Conservation (phyloP, 2,888 invertebrate species). For the Drosophila parthenogenetica region DNA sequence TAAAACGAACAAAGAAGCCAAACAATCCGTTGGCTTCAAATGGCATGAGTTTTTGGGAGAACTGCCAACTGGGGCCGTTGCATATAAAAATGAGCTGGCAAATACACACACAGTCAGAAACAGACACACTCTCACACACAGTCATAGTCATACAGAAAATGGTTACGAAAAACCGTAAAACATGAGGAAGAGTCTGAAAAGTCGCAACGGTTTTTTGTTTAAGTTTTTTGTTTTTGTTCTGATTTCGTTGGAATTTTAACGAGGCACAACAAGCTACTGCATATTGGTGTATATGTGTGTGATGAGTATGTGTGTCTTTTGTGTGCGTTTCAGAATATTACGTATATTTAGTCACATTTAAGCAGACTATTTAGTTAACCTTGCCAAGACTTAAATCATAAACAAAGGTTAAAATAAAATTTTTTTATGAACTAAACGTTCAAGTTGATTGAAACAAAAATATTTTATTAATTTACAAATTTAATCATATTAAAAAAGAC, state of each 20-base stretch:
- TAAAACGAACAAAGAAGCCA: constrained; percentile 66
- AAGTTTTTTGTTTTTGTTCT: constrained; percentile 57
- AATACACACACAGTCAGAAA: constrained; percentile 17
- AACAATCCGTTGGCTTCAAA: constrained; percentile 20
- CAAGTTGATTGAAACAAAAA: too few species aligned
- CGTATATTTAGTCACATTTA: constrained; percentile 5
- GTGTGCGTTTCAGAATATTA: constrained; percentile 5
- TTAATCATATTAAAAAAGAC: too few species aligned
- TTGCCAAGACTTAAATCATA: constrained; percentile 10
- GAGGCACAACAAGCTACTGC: constrained; percentile 55
- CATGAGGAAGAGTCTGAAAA: constrained; percentile 71
- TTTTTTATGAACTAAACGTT: too few species aligned
- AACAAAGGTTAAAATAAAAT: not conserved
- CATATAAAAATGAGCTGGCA: constrained; percentile 55
- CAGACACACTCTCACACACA: constrained; percentile 17
- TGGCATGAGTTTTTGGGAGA: constrained; percentile 21
- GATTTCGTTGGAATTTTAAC: constrained; percentile 78
- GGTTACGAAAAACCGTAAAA: constrained; percentile 70
- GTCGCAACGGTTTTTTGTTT: constrained; percentile 59
- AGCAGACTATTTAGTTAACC: constrained; percentile 4
- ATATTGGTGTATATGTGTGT: constrained; percentile 17
- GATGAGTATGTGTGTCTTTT: constrained; percentile 1
- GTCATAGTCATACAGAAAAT: constrained; percentile 36
- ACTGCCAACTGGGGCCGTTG: constrained; percentile 27
- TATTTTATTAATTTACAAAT: too few species aligned